phyloP scores from a whole-genome alignment of 2,888 invertebrate species.

The Agriotes lineatus region DNA sequence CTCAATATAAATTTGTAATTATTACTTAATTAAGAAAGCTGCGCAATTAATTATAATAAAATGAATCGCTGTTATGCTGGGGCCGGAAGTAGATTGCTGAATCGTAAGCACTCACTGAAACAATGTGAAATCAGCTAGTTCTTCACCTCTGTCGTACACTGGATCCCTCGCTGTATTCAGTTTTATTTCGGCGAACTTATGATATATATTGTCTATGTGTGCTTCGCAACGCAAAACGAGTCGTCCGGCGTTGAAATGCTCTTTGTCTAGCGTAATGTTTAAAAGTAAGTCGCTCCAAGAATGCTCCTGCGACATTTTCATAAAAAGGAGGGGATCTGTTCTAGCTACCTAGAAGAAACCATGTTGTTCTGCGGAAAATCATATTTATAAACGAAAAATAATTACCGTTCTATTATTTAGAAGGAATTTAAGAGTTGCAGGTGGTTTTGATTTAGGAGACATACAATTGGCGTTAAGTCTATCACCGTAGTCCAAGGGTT shows the following conservation, averaged over 20 bases:
- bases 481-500: slow-evolving; percentile 82
- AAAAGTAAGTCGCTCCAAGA: slow-evolving; percentile 72
- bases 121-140: not conserved
- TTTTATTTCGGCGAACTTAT: slow-evolving; percentile 76
- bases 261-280: slow-evolving; percentile 70
- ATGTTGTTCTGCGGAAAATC: too few species aligned
- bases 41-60: slow-evolving; percentile 41
- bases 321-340: slow-evolving; percentile 64
- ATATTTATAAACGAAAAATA: too few species aligned
- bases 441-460: slow-evolving; percentile 82
- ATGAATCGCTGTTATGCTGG: slow-evolving; percentile 39
- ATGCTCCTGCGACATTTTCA: slow-evolving; percentile 67
- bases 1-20: too few species aligned
- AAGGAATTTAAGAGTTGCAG: slow-evolving; percentile 79
- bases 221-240: slow-evolving; percentile 80
- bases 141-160: slow-evolving; percentile 80
- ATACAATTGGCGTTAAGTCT: slow-evolving; percentile 82
- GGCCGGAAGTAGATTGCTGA: slow-evolving; percentile 46
- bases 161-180: slow-evolving; percentile 82
- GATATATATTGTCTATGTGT: slow-evolving; percentile 77
- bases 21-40: slow-evolving; percentile 41
- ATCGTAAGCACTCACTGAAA: slow-evolving; percentile 54
- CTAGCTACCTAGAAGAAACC: slow-evolving; percentile 53
- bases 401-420: slow-evolving; percentile 83
- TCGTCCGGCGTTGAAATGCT: slow-evolving; percentile 73